phyloP scores from a whole-genome alignment of 2,113 vertebrate genomes.

The Aplodontia rufa region DNA sequence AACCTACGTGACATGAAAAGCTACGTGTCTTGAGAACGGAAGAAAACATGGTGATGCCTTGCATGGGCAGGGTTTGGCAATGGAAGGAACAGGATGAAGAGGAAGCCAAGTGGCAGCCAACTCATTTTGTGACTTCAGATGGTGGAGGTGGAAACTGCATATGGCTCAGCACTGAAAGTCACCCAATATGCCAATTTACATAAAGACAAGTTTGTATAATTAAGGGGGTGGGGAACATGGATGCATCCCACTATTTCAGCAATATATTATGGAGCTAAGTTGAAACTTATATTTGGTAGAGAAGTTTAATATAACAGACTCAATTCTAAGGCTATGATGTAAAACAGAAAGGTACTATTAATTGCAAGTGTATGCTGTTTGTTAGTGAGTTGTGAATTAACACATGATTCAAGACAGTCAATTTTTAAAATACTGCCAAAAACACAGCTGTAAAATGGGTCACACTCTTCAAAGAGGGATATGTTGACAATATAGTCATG shows the following conservation, averaged over 20 bases:
- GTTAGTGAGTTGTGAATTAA: conserved; percentile 54
- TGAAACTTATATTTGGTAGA: neutral
- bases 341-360: conserved; percentile 43
- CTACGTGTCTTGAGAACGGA: neutral
- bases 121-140: conserved; percentile 36
- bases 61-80: neutral
- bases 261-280: neutral
- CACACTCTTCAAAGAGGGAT: conserved; percentile 22
- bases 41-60: neutral
- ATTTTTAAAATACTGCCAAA: conserved; percentile 52
- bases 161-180: neutral
- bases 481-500: conserved; percentile 15
- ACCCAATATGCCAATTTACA: neutral
- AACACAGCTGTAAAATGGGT: conserved; percentile 25
- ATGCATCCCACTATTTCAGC: neutral
- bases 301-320: conserved; percentile 28
- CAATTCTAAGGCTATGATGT: neutral
- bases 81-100: neutral
- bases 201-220: neutral
- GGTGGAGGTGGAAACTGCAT: neutral
- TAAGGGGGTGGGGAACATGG: neutral
- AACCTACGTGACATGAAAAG: neutral
- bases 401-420: conserved; percentile 44
- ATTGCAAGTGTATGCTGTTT: conserved; percentile 66
- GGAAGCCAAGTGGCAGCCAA: neutral